These are phyloP conservation scores for Caenorhabditis latens DNA, from an alignment of 1,140 invertebrate species.

Conservation along the genomic window DNA sequence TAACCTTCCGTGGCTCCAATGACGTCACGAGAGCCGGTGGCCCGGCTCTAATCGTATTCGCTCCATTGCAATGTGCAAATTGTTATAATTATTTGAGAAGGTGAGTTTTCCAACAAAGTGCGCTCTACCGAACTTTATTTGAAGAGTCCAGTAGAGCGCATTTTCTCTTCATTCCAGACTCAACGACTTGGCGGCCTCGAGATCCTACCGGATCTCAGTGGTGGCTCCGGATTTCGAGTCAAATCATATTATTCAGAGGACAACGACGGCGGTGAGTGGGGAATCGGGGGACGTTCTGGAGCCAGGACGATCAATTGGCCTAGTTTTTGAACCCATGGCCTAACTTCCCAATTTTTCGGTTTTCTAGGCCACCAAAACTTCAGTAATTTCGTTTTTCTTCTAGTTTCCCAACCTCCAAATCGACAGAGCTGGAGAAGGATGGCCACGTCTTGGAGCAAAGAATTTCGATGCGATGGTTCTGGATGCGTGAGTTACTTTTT, in stretches of 20 bases:
- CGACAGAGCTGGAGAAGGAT: slow-evolving; percentile 17
- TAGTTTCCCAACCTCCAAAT: slow-evolving; percentile 41
- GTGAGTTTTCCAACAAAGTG: too few relatives aligned
- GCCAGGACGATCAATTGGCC: too few relatives aligned
- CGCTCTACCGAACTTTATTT: background rate
- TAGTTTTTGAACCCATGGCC: too few relatives aligned
- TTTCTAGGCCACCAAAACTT: too few relatives aligned
- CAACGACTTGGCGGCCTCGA: background rate
- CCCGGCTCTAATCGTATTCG: slow-evolving; percentile 19
- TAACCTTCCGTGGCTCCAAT: slow-evolving; percentile 29
- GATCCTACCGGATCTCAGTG: slow-evolving; percentile 1
- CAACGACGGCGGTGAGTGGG: background rate
- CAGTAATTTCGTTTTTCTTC: too few relatives aligned
- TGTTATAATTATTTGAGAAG: slow-evolving; percentile 42
- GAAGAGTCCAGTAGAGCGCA: background rate
- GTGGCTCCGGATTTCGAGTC: slow-evolving; percentile 45
- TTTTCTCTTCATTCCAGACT: background rate
- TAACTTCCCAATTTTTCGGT: too few relatives aligned
- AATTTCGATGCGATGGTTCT: slow-evolving; percentile 26
- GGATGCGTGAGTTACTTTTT: slow-evolving; percentile 5
- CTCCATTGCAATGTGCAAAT: slow-evolving; percentile 19
- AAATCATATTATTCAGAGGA: slow-evolving; percentile 31
- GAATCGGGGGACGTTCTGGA: background rate
- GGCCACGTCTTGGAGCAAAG: background rate
- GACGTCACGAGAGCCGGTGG: slow-evolving; percentile 23